A percentile compares a stretch with the other conserved stretches of the same genome.
Conservation (phyloP, 2,797 vertebrate genomes). For the Alauda arvensis region DNA sequence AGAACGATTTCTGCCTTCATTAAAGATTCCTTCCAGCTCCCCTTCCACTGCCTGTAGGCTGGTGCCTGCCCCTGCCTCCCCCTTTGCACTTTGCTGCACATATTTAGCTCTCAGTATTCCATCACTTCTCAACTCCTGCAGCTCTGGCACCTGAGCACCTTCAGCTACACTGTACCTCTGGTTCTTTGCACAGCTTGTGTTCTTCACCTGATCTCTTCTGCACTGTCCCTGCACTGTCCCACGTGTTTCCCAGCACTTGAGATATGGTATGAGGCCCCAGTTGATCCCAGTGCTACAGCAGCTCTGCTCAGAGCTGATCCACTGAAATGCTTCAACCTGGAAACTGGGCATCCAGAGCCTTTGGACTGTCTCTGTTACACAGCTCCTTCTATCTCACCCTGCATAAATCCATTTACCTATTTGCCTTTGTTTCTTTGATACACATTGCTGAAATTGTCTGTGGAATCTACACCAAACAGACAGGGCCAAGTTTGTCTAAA, state of each 20-base stretch:
- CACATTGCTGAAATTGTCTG: not conserved
- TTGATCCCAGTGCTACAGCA: not conserved
- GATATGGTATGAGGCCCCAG: not conserved
- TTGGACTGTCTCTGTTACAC: not conserved
- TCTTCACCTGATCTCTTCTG: not conserved
- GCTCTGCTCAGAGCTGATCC: not conserved
- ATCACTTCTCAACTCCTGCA: not conserved
- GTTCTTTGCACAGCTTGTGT: not conserved
- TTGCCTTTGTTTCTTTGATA: not conserved
- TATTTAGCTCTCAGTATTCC: conserved; percentile 5
- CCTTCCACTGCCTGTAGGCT: conserved; percentile 33
- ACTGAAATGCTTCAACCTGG: not conserved
- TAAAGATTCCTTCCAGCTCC: conserved; percentile 39
- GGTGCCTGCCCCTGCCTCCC: conserved; percentile 53
- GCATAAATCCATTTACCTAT: not conserved
- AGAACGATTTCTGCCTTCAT: conserved; percentile 43
- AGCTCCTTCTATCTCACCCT: not conserved
- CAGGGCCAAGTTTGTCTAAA: not conserved
- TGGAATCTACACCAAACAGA: not conserved
- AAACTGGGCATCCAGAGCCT: not conserved
- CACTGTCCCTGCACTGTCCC: not conserved
- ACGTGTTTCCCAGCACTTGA: not conserved
- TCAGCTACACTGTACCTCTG: not conserved
- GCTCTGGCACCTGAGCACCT: not conserved
- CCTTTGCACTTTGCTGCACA: conserved; percentile 16